Conservation (phyloP, 1,140 invertebrate species). For the Hirudo medicinalis region DNA sequence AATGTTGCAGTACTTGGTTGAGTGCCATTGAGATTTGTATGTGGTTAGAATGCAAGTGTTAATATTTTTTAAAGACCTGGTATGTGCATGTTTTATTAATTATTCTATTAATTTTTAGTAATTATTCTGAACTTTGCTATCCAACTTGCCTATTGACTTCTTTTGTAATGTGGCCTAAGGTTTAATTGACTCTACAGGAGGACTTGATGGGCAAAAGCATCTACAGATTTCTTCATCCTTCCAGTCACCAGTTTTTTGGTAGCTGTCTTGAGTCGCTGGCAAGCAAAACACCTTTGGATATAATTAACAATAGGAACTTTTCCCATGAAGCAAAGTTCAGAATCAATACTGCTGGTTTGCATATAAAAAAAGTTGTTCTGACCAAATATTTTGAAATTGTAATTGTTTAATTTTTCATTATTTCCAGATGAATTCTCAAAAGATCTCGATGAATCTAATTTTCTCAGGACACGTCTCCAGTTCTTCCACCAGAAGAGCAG, state of each 20-base stretch:
- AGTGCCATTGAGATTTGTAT: neutral
- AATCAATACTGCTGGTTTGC: conserved; percentile 1
- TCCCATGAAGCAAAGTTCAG: neutral
- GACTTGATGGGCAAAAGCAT: conserved; percentile 78
- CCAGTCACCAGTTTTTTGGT: conserved; percentile 30
- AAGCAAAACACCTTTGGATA: neutral
- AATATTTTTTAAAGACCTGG: too few species aligned
- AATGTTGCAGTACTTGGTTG: neutral
- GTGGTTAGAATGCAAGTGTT: neutral
- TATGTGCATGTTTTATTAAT: too few species aligned
- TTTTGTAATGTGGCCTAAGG: conserved; percentile 7
- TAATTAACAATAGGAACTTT: conserved; percentile 12
- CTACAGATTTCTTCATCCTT: conserved; percentile 80
- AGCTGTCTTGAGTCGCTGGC: conserved; percentile 2
- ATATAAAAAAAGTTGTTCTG: neutral
- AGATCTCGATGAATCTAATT: conserved; percentile 7
- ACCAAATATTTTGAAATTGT: neutral
- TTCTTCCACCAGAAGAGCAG: neutral
- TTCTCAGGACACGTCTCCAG: neutral
- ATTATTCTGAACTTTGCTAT: neutral
- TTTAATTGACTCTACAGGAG: conserved; percentile 42
- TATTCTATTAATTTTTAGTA: too few species aligned
- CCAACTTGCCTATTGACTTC: neutral
- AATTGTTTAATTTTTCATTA: neutral
- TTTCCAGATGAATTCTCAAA: conserved; percentile 7